Base-by-base conservation (phyloP, 2,888 invertebrate genomes). In the Ennomos fuscantarius region DNA sequence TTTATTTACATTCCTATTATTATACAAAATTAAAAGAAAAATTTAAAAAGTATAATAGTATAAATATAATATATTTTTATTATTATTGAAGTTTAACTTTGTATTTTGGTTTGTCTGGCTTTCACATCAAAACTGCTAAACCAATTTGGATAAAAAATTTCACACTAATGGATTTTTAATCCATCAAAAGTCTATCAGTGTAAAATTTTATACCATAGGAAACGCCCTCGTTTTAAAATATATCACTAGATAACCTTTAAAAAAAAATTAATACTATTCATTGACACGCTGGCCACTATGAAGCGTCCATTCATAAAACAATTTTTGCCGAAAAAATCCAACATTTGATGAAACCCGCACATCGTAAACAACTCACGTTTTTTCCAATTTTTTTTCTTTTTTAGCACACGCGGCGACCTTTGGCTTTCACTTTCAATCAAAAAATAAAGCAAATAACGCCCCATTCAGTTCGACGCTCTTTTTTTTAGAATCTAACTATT, bases 401-500 rank as follows among this genome's bases (percentile, higher is more conserved):
- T 58, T 54, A 51, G 45, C 47, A 49, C 59, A 54, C 55, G 35
- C 55, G 48, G 50, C 61, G 65, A 66, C 64, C 60, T 56, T 43
- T 49, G 35, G 61, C 63, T 77, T 73, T 75, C 75, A 69, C 74
- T 78, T 74, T 78, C 70, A 60, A 53, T 70, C 72, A 65, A 69
- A 65, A 60, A 64, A 67, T 67, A 62, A 63, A 60, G 53, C 63
- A 65, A 72, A 75, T 68, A 73, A 75, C 72, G 66, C 50, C 53
- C 45, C 60, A 60, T 66, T 63, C 66, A 68, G 54, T 42, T 46
- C 55, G 50, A 37, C 54, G 60, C 15, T 43, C 36, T 40, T 53
- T 63, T 70, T 68, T 70, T 68, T 68, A 68, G 50, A 59, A 66
- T 76, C 78, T 78, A 78, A 74, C 74, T 69, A 68, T 66, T 60